Percentiles rank a stretch among this genome's conserved stretches.
Evolutionary conservation across 2,113 vertebrate species (phyloP).

Genomic region (Brachyistius frenatus): DNA sequence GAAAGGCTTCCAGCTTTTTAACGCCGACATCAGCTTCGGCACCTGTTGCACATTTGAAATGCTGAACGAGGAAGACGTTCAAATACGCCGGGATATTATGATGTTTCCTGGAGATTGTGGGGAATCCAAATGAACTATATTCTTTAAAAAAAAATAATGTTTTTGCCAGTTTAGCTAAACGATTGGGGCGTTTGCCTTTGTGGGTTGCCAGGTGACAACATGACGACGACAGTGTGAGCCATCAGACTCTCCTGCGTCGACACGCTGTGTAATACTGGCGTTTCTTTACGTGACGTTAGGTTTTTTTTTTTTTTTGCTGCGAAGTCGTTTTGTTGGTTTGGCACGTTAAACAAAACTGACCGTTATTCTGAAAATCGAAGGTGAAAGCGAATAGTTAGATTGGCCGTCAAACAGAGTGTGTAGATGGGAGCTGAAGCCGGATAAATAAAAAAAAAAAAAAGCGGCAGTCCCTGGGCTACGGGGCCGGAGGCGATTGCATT

Average conservation of each 20-base stretch:
- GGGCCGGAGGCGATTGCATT: constrained; percentile 69
- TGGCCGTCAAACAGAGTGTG: constrained; percentile 30
- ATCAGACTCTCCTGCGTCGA: not conserved
- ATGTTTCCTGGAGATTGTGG: constrained; percentile 12
- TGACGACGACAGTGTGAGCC: not conserved
- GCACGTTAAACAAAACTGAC: constrained; percentile 21
- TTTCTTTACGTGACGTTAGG: not conserved
- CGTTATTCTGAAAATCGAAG: constrained; percentile 11
- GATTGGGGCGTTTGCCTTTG: constrained; percentile 1
- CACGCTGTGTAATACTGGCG: not conserved
- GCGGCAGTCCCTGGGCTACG: constrained; percentile 59
- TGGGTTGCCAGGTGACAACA: not conserved
- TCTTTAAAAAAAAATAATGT: not conserved
- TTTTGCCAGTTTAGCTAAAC: constrained; percentile 4
- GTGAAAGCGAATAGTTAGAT: constrained; percentile 33
- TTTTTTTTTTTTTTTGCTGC: not conserved
- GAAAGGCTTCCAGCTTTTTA: constrained; percentile 14
- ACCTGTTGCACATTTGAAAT: constrained; percentile 55
- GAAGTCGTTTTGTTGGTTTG: not conserved
- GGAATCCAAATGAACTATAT: constrained; percentile 10
- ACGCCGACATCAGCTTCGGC: constrained; percentile 54
- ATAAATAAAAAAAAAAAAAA: constrained; percentile 73
- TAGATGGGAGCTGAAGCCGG: constrained; percentile 52
- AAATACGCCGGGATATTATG: constrained; percentile 17
- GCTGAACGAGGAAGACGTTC: constrained; percentile 29